Conservation (phyloP, 2,797 vertebrate species). For the Sarcophilus harrisii region DNA sequence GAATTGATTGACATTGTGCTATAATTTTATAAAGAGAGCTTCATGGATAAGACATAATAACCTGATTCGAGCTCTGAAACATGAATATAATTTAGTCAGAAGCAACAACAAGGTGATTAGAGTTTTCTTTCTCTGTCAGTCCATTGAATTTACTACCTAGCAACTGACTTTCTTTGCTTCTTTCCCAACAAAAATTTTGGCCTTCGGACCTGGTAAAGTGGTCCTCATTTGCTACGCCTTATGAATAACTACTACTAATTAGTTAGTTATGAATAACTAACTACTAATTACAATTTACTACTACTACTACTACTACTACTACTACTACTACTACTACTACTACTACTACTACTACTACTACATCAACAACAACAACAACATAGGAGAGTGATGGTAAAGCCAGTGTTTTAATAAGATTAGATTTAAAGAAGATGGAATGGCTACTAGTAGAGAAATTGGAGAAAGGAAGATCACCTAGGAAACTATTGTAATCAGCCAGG, state of each 20-base stretch:
- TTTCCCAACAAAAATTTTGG: background rate
- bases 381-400: background rate
- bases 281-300: background rate
- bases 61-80: background rate
- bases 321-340: too few relatives aligned
- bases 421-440: background rate
- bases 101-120: background rate
- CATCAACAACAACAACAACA: too few relatives aligned
- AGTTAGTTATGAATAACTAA: too few relatives aligned
- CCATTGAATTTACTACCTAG: background rate
- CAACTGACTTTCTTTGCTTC: background rate
- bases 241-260: too few relatives aligned
- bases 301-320: background rate
- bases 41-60: background rate
- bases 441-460: background rate
- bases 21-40: background rate
- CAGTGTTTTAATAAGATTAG: background rate
- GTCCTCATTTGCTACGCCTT: background rate
- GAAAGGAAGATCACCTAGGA: conserved; percentile 4
- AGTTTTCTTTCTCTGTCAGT: background rate
- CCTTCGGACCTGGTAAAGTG: background rate
- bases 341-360: too few relatives aligned
- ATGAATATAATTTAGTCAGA: background rate
- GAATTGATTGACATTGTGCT: background rate
- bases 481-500: background rate